These are phyloP conservation scores for Platycheirus albimanus DNA, from an alignment of 2,888 invertebrate genomes.

Conservation along the genomic window DNA sequence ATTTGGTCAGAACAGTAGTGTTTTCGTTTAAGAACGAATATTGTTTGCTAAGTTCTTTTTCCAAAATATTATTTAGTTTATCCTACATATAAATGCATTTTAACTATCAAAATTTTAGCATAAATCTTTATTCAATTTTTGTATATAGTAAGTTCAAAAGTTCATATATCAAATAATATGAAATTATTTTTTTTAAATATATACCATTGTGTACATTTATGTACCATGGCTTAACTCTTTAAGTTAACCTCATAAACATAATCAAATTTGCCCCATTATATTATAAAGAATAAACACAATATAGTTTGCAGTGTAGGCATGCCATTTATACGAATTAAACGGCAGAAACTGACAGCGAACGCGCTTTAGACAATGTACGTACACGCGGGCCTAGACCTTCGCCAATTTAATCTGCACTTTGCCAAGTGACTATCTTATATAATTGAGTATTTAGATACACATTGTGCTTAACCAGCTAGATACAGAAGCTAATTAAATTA, in stretches of 20 bases:
- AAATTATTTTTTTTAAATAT: too few species aligned
- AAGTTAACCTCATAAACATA: slow-evolving; percentile 21
- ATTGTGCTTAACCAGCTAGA: background rate
- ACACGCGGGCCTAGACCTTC: slow-evolving; percentile 21
- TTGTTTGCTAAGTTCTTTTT: background rate
- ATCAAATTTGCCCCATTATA: slow-evolving; percentile 30
- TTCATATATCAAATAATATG: too few species aligned
- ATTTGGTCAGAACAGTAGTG: background rate
- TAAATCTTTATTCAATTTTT: too few species aligned
- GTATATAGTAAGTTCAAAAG: too few species aligned
- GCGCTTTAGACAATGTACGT: background rate
- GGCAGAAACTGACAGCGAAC: slow-evolving; percentile 7
- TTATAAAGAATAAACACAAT: slow-evolving; percentile 27
- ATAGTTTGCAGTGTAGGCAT: slow-evolving; percentile 21
- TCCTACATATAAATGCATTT: too few species aligned
- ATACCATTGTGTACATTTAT: too few species aligned
- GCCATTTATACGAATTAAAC: slow-evolving; percentile 6
- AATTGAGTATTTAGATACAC: too few species aligned
- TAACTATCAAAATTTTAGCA: too few species aligned
- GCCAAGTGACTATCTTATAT: too few species aligned
- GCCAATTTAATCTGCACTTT: background rate
- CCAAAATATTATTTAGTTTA: too few species aligned
- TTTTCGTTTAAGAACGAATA: background rate
- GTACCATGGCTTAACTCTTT: slow-evolving; percentile 20
- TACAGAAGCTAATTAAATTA: slow-evolving; percentile 22